These are phyloP conservation scores for Charanyca ferruginea DNA, from an alignment of 2,888 invertebrate genomes.

Conservation along the genomic window DNA sequence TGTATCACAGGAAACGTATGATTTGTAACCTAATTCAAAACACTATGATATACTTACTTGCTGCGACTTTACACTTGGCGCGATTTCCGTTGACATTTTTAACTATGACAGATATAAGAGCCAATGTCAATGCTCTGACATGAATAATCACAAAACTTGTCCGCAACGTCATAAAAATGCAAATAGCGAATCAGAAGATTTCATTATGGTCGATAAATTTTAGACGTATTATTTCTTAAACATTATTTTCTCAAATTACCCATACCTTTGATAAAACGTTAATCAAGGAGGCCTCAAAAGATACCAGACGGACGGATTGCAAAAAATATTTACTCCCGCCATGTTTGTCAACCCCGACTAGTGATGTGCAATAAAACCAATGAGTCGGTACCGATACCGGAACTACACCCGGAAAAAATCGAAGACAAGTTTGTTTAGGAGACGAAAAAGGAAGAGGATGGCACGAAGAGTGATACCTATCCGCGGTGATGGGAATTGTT, in stretches of 20 bases:
- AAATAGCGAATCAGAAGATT: conserved; percentile 31
- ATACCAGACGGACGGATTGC: background rate
- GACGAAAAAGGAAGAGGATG: conserved; percentile 66
- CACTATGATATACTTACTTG: background rate
- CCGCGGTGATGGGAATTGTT: conserved; percentile 84
- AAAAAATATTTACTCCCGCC: conserved; percentile 18
- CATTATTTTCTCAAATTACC: background rate
- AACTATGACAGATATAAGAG: conserved; percentile 43
- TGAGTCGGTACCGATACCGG: conserved; percentile 62
- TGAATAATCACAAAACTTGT: conserved; percentile 29
- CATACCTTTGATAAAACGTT: background rate
- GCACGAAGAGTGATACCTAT: conserved; percentile 79
- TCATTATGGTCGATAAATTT: conserved; percentile 54
- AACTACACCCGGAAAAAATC: conserved; percentile 40
- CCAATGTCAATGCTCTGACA: conserved; percentile 37
- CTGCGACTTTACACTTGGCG: conserved; percentile 15
- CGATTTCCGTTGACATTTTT: conserved; percentile 46
- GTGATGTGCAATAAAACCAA: conserved; percentile 61
- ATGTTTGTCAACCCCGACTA: conserved; percentile 41
- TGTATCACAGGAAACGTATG: conserved; percentile 16
- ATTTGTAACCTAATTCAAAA: conserved; percentile 6
- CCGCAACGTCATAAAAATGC: conserved; percentile 25
- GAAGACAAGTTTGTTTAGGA: conserved; percentile 44
- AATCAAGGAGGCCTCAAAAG: conserved; percentile 1
- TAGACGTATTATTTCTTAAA: conserved; percentile 30